Evolutionary conservation across 2,797 vertebrate species (phyloP).

Genomic region (Mus spretus): DNA sequence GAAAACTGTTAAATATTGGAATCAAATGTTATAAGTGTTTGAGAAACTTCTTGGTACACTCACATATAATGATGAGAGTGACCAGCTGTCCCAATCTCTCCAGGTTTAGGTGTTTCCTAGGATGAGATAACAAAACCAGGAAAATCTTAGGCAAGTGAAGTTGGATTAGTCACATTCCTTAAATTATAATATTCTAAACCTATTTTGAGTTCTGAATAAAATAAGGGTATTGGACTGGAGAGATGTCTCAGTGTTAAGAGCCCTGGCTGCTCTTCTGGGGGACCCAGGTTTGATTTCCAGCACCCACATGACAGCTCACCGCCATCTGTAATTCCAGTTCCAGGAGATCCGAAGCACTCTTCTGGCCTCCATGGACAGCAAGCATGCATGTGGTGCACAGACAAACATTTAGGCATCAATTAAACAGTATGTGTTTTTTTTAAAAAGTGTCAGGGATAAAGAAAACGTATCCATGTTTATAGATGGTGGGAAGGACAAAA

Average conservation of each 20-base stretch:
- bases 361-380: background rate
- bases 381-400: background rate
- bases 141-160: background rate
- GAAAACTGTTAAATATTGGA: conserved; percentile 42
- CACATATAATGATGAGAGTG: background rate
- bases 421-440: background rate
- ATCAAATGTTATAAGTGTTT: conserved; percentile 5
- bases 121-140: background rate
- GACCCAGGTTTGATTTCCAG: background rate
- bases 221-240: background rate
- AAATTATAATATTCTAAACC: background rate
- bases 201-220: background rate
- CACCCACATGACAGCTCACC: background rate
- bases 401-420: background rate
- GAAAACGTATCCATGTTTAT: background rate
- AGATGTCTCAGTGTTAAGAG: background rate
- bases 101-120: background rate
- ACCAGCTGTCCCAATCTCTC: background rate
- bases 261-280: background rate
- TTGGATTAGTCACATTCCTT: background rate
- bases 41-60: background rate
- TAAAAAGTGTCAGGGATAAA: background rate
- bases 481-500: background rate
- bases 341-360: background rate
- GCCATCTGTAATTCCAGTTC: background rate